phyloP scores from a whole-genome alignment of 2,797 vertebrate species.

The Poecilia wingei region DNA sequence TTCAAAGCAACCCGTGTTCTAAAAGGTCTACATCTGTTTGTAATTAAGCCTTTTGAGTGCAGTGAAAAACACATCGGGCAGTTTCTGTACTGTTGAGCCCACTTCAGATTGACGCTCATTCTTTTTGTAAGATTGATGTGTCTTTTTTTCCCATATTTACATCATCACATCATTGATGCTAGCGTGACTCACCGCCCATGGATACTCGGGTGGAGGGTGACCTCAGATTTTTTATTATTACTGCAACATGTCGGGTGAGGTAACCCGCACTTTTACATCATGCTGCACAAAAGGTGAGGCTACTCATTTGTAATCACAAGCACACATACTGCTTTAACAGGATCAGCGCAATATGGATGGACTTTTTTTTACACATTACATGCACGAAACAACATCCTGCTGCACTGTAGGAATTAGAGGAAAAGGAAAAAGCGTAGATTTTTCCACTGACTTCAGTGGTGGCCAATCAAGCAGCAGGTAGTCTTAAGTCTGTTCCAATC shows the following conservation, averaged over 20 bases:
- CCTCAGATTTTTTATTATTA: conserved; percentile 49
- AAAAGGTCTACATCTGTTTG: conserved; percentile 22
- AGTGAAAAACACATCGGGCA: conserved; percentile 23
- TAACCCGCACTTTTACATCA: conserved; percentile 51
- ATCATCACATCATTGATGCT: conserved; percentile 58
- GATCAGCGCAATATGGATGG: conserved; percentile 6
- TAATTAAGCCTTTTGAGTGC: conserved; percentile 32
- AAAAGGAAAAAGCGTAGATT: conserved; percentile 53
- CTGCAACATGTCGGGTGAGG: conserved; percentile 62
- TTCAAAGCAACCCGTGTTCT: neutral
- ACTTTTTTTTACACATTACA: conserved; percentile 14
- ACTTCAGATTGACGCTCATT: conserved; percentile 51
- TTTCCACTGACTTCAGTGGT: conserved; percentile 60
- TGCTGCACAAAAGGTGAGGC: conserved; percentile 38
- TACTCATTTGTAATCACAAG: conserved; percentile 7
- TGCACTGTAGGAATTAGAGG: conserved; percentile 58
- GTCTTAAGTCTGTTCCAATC: conserved; percentile 58
- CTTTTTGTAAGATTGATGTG: conserved; percentile 40
- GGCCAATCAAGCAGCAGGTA: conserved; percentile 82
- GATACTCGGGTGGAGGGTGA: conserved; percentile 47
- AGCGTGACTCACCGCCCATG: conserved; percentile 61
- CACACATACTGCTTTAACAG: neutral
- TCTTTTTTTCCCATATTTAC: conserved; percentile 37
- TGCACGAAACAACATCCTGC: conserved; percentile 28
- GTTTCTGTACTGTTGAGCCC: conserved; percentile 30